phyloP scores from a whole-genome alignment of 2,888 invertebrate species.

The Melipona beecheii region DNA sequence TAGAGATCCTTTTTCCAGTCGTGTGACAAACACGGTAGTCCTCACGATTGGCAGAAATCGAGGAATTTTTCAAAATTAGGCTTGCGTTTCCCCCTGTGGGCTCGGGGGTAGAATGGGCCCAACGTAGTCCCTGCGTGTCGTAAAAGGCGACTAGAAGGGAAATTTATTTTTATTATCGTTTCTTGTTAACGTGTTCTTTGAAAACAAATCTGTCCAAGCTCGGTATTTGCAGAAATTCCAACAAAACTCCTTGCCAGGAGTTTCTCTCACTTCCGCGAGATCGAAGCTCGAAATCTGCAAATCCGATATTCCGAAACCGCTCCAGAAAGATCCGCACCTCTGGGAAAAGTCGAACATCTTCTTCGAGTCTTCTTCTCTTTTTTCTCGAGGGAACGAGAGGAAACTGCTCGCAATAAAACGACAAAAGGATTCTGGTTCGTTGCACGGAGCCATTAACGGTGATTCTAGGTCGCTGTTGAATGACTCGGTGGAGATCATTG shows the following conservation, averaged over 20 bases:
- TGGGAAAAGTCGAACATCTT: conserved; percentile 32
- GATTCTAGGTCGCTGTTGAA: conserved; percentile 57
- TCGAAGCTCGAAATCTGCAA: background rate
- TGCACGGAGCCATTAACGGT: conserved; percentile 62
- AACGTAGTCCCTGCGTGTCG: too few relatives aligned
- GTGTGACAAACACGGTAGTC: background rate
- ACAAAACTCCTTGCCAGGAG: background rate
- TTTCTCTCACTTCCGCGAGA: background rate
- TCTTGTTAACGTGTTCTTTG: too few relatives aligned
- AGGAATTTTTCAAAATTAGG: background rate
- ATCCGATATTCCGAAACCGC: background rate
- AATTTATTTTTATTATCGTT: too few relatives aligned
- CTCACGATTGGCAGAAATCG: background rate
- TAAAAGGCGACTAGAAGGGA: too few relatives aligned
- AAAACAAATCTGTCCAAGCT: background rate
- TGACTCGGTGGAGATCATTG: conserved; percentile 65
- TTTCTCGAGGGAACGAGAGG: conserved; percentile 11
- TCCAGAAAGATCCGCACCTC: conserved; percentile 28
- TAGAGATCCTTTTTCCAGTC: background rate
- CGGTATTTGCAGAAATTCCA: background rate
- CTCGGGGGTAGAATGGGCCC: too few relatives aligned
- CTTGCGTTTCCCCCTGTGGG: too few relatives aligned
- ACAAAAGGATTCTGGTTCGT: conserved; percentile 58
- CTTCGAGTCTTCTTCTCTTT: background rate
- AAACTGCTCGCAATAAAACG: conserved; percentile 48